Evolutionary conservation across 2,888 invertebrate genomes (phyloP).

Genomic region (Heteropelma amictum): DNA sequence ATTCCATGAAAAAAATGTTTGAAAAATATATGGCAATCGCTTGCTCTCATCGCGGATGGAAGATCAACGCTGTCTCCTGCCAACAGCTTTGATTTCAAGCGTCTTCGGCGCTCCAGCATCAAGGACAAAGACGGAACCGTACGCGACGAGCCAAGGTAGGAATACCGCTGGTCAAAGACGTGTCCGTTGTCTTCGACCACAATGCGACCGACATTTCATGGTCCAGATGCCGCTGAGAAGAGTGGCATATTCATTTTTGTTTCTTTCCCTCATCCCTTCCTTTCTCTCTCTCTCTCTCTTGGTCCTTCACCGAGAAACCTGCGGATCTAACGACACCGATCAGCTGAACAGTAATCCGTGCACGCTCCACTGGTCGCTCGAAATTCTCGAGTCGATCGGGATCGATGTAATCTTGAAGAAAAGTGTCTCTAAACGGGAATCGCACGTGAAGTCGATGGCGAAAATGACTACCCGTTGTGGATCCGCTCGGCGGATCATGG

Average conservation of each 20-base stretch:
- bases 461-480: conserved; percentile 18
- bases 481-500: not conserved
- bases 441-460: not conserved
- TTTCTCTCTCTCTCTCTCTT: not conserved
- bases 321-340: conserved; percentile 31
- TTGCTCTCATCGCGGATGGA: too few relatives aligned
- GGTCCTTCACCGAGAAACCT: conserved; percentile 17
- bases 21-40: too few relatives aligned
- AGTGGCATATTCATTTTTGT: conserved; percentile 20
- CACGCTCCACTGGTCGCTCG: conserved; percentile 25
- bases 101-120: too few relatives aligned
- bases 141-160: not conserved
- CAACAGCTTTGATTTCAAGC: too few relatives aligned
- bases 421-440: not conserved
- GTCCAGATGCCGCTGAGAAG: conserved; percentile 48
- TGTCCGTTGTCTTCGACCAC: conserved; percentile 37
- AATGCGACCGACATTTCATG: conserved; percentile 56
- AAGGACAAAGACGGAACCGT: not conserved
- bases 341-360: too few relatives aligned
- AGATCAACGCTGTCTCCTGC: too few relatives aligned
- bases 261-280: not conserved
- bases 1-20: too few relatives aligned
- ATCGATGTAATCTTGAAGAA: not conserved
- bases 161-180: conserved; percentile 17
- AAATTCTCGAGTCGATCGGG: conserved; percentile 38